These are phyloP conservation scores for Scomber japonicus DNA, from an alignment of 2,113 vertebrate genomes.

Conservation along the genomic window DNA sequence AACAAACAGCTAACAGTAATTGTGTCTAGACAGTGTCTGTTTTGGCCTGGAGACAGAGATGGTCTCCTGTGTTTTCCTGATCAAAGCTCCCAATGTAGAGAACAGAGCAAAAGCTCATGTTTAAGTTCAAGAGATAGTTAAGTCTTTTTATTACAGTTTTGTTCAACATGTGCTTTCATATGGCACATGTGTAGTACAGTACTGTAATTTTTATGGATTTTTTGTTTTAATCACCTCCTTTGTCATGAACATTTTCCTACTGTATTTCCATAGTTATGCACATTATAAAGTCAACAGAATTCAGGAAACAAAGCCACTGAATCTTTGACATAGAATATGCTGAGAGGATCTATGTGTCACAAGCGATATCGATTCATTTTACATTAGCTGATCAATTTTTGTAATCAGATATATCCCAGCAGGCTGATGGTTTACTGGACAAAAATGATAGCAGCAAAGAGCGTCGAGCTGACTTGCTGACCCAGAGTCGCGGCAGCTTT, in stretches of 20 bases:
- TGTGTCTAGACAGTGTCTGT: constrained; percentile 53
- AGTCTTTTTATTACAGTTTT: neutral
- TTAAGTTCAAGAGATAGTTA: neutral
- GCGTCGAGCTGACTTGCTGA: neutral
- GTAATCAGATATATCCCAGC: constrained; percentile 40
- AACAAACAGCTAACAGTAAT: constrained; percentile 45
- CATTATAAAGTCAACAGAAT: neutral
- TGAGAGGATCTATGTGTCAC: constrained; percentile 3
- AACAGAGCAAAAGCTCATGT: neutral
- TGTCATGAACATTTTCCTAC: neutral
- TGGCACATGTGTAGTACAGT: neutral
- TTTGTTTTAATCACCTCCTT: neutral
- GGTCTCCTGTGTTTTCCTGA: constrained; percentile 24
- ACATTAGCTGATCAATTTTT: constrained; percentile 38
- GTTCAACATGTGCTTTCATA: neutral
- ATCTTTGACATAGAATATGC: neutral
- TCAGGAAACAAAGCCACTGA: neutral
- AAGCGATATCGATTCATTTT: constrained; percentile 16
- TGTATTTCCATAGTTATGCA: neutral
- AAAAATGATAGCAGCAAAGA: constrained; percentile 34
- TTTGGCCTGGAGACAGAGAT: constrained; percentile 44
- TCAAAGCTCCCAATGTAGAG: constrained; percentile 21
- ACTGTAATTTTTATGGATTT: neutral
- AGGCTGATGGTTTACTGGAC: constrained; percentile 7
- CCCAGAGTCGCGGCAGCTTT: neutral